Base-by-base conservation (phyloP, 2,888 invertebrate genomes). In the Eupithecia pulchellata region DNA sequence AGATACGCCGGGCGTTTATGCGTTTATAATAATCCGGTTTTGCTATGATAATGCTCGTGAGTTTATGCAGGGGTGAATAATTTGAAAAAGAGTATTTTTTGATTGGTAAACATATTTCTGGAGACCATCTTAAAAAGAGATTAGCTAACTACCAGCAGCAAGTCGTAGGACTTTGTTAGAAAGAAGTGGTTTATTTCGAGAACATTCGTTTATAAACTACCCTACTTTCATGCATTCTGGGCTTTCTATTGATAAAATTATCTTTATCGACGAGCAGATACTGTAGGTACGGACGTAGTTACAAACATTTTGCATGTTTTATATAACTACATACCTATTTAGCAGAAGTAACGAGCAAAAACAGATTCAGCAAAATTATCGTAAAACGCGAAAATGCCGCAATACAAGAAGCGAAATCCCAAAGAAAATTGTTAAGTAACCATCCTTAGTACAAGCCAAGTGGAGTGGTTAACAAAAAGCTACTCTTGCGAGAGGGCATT, bases 1-100 rank as follows among this genome's bases (percentile, higher is more conserved):
- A 89, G 88, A 88, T 88, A 87, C 83, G 80, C 78, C 71, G 72
- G 20, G 57, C 64, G 73, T 63, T 75, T 61, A 77, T 77, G 78
- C 73, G 55, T 78, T 78, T 77, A 76, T 79, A 78, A 78, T 79
- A 69, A 71, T 69, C 73, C 66, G 74, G 70, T 78, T 73, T 76
- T 66, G 30, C 68, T 64, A 68, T 75, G 52, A 66, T 57, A 66
- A 52, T 68, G 70, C 62, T 67, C 62, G 62, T n/a, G n/a, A 52
- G 52, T 52, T 25, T 57, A 68, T 42, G 63, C 20, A 11, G 13
- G 61, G 58, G 66, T 68, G 55, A 60, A 67, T 65, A 34, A 64
- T 69, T 60, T 66, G 13, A 20, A 5, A 42, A 63, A 36, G n/a
- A 61, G 32, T 34, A 20, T 60, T 32, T 60, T 60, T 60, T 52